Evolutionary conservation across 2,888 invertebrate genomes (phyloP), one percentile per base, ranked within the genome.

Genomic region (Callosobruchus maculatus): DNA sequence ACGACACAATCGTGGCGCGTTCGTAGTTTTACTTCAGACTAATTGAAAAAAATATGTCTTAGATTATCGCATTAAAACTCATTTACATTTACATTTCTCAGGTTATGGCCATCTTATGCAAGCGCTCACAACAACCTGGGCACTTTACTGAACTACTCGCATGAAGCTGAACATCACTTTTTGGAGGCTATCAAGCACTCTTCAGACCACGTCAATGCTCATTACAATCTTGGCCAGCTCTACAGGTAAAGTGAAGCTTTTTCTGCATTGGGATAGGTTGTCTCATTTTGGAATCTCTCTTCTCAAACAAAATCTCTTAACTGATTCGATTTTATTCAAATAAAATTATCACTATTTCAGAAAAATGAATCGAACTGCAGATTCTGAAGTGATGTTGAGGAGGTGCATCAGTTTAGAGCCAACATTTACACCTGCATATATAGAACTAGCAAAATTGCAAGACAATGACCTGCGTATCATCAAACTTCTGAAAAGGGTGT

Each of bases 111-210:
- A 13, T 90, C 92, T 67, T 94, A 96, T 85, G 94, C 95, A 5
- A 95, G 95, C 83, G 95, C 95, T 0, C 94, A 95, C 88, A 95
- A 96, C 86, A 96, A 96, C 87, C 89, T 96, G 71, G 96, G 95
- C 22, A 95, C 95, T 0, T 86, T 96, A 78, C 90, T 95, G 80
- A 88, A 89, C 75, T 92, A 92, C 71, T 88, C 89, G 2, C 90
- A 90, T 0, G 90, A 92, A 79, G 95, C 95, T 0, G 95, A 95
- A 83, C 88, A 89, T 76, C 94, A 95, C 85, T 96, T 95, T 88
- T 88, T 93, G 77, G 90, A 92, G 70, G 93, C 94, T 9, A 91
- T 94, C 79, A 89, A 90, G 77, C 92, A 93, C 83, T 93, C 93
- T 80, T 90, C 93, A 2, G 91, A 92, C 77, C 95, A 96, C 84